These are phyloP conservation scores for Elysia chlorotica DNA, from an alignment of 1,140 invertebrate species.

Conservation along the genomic window DNA sequence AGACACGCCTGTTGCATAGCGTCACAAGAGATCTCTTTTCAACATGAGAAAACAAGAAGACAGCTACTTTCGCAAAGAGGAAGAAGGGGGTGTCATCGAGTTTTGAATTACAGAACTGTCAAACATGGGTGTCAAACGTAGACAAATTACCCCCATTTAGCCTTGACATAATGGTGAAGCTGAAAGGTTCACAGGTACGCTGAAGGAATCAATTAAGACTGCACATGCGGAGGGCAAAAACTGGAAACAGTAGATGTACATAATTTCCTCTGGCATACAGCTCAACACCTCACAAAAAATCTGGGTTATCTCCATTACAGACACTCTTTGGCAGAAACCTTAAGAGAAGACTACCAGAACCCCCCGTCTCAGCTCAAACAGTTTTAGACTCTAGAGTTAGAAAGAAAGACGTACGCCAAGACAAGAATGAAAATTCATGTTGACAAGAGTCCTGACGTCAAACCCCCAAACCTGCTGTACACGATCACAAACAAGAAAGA, in stretches of 20 bases:
- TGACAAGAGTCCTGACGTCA: conserved; percentile 8
- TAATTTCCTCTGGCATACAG: conserved; percentile 33
- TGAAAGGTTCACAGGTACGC: conserved; percentile 35
- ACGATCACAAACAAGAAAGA: conserved; percentile 1
- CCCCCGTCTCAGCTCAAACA: not conserved
- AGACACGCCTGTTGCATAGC: conserved; percentile 31
- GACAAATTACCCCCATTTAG: conserved; percentile 36
- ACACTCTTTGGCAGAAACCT: conserved; percentile 22
- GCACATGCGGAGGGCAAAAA: conserved; percentile 24
- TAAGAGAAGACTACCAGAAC: conserved; percentile 5
- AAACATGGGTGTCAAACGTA: conserved; percentile 28
- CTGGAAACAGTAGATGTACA: conserved; percentile 37
- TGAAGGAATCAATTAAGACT: conserved; percentile 33
- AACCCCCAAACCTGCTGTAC: not conserved
- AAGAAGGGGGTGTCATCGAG: no score
- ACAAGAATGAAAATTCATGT: conserved; percentile 12
- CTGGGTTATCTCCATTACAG: conserved; percentile 24
- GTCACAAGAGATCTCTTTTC: conserved; percentile 33
- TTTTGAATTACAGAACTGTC: conserved; percentile 9
- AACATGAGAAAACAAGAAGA: no score
- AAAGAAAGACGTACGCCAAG: not conserved
- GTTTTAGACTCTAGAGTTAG: not conserved
- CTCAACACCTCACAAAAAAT: conserved; percentile 33
- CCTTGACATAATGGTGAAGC: conserved; percentile 36
- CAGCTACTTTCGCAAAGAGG: no score